Base-by-base conservation (phyloP, 2,888 invertebrate genomes). In the Macrosoma leucophasiata region DNA sequence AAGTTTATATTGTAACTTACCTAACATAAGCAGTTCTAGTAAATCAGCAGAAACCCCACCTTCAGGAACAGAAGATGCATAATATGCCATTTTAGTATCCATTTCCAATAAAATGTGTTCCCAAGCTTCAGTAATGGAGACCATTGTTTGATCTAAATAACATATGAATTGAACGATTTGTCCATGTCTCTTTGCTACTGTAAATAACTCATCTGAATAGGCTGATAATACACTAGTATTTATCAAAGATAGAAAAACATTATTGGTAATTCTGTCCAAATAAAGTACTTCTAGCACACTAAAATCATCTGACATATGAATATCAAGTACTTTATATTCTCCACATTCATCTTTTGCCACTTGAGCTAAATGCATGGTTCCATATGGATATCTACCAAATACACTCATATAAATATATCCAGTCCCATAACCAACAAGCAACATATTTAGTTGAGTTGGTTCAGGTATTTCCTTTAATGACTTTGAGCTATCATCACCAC, bases 81-180 rank as follows among this genome's bases (percentile, higher is more conserved):
- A 97, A 48, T 91, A 91, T 1, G 93, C 90, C 52, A 98, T 87
- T 77, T 97, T 97, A 27, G 93, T 91, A 63, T 97, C 97, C 91
- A 97, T 94, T 81, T 97, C 97, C 23, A 96, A 68, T 19, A 97
- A 84, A 55, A 97, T 95, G 45, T 94, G 95, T 66, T 97, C 97
- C 96, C 96, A 97, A 0, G 96, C 93, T 74, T 97, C 97, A 20
- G 88, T 90, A 46, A 96, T 91, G 4, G 92, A 91, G 48, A 89
- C 88, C 72, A 95, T 91, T 0, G 94, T 93, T 48, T 90, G 90
- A 33, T 90, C 90, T 17, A 95, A 75, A 41, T 88, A 85, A 56
- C 88, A 88, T 58, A 93, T 82, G 21, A 95, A 86, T 50, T 90
- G 86, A 7, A 89, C 69, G 14, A 95, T 86, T 57, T 91, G 89